A percentile compares a stretch with the other conserved stretches of the same genome.
phyloP scores from a whole-genome alignment of 2,888 invertebrate genomes.

The Patella depressa region DNA sequence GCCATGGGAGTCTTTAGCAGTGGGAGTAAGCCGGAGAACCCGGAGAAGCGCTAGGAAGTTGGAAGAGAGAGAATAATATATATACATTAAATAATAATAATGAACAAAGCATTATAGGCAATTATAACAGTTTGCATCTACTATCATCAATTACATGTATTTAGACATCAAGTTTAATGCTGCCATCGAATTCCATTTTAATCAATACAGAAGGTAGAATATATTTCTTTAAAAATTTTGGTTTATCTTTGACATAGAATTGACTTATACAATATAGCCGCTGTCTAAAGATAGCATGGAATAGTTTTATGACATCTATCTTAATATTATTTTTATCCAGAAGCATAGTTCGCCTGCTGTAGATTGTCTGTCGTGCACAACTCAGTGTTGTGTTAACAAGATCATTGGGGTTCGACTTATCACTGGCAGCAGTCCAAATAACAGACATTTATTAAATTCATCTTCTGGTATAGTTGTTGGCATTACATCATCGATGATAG shows the following conservation, averaged over 20 bases:
- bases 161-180: neutral
- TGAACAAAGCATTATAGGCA: no score
- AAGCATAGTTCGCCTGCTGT: neutral
- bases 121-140: no score
- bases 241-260: neutral
- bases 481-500: neutral
- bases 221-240: neutral
- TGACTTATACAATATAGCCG: neutral
- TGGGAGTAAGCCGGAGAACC: no score
- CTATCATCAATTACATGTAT: no score
- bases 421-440: neutral
- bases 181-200: neutral
- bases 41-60: no score
- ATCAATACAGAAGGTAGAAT: neutral
- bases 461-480: slow-evolving; percentile 1
- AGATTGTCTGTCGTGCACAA: neutral
- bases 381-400: neutral
- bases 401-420: neutral
- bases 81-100: no score
- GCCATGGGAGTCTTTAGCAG: no score
- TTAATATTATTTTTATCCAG: neutral
- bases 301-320: neutral
- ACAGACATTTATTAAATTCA: neutral
- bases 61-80: no score
- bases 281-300: neutral